Evolutionary conservation across 2,888 invertebrate genomes (phyloP).

Genomic region (Nymphalis c-album): DNA sequence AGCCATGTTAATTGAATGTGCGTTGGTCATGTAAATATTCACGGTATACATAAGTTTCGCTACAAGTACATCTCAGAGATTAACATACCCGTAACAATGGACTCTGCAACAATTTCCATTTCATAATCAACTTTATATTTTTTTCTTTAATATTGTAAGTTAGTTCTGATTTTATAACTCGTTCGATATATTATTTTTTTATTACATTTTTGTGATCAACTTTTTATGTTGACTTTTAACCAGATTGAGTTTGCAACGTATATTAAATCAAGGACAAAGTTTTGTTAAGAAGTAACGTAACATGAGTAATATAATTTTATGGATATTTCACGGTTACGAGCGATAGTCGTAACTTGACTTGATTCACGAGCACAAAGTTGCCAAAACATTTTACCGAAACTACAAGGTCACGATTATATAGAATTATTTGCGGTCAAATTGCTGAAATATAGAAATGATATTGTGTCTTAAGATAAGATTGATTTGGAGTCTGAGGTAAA

Average conservation of each 20-base stretch:
- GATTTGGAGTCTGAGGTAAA: too few relatives aligned
- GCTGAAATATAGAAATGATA: slow-evolving; percentile 25
- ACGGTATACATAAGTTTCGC: slow-evolving; percentile 21
- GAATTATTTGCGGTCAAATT: slow-evolving; percentile 17
- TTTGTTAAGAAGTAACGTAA: slow-evolving; percentile 23
- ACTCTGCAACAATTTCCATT: slow-evolving; percentile 14
- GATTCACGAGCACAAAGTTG: slow-evolving; percentile 27
- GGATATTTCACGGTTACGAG: slow-evolving; percentile 28
- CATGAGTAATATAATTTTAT: slow-evolving; percentile 31
- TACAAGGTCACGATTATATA: slow-evolving; percentile 31
- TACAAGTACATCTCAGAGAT: slow-evolving; percentile 14
- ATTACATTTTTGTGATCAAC: too few relatives aligned
- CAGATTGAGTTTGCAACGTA: neutral
- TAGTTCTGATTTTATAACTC: too few relatives aligned
- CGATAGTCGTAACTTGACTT: slow-evolving; percentile 26
- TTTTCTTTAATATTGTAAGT: neutral
- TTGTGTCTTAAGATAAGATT: neutral
- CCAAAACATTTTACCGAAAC: slow-evolving; percentile 26
- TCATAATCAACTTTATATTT: slow-evolving; percentile 4
- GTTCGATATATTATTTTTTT: too few relatives aligned
- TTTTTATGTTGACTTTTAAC: too few relatives aligned
- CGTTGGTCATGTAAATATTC: slow-evolving; percentile 24
- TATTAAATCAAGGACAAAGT: slow-evolving; percentile 22
- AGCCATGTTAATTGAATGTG: slow-evolving; percentile 27
- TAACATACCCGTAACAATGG: slow-evolving; percentile 23